Conservation (phyloP, 2,797 vertebrate genomes). For the Dromococcyx pavoninus region DNA sequence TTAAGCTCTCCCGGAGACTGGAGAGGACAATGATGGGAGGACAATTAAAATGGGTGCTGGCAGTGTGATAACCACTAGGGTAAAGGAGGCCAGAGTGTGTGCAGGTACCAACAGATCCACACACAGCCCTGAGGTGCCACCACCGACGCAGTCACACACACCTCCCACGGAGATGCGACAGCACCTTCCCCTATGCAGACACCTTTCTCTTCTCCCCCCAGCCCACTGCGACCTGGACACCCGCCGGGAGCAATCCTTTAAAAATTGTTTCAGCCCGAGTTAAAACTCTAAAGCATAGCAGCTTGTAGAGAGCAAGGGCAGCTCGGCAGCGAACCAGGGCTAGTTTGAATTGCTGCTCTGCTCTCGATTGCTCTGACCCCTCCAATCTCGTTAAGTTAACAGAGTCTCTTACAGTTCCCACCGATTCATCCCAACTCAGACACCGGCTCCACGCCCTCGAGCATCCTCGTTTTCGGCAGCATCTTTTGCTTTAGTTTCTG, state of each 20-base stretch:
- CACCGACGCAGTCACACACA: not conserved
- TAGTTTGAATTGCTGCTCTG: fast-evolving
- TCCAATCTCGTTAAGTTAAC: not conserved
- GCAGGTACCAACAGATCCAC: fast-evolving
- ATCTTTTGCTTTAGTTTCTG: not conserved
- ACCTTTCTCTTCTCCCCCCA: not conserved
- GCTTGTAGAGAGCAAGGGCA: not conserved
- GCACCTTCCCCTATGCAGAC: fast-evolving
- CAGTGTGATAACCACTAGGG: not conserved
- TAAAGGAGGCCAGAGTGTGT: fast-evolving
- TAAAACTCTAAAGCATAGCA: not conserved
- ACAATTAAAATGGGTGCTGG: fast-evolving
- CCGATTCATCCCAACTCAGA: not conserved
- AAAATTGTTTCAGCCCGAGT: not conserved
- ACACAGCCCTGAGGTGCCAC: not conserved
- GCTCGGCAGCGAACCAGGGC: fast-evolving
- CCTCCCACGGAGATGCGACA: fast-evolving
- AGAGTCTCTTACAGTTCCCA: not conserved
- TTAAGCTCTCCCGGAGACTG: not conserved
- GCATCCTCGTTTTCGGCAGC: not conserved
- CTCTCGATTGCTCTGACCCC: not conserved
- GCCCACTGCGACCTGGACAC: fast-evolving
- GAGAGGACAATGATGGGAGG: not conserved
- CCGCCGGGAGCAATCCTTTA: fast-evolving
- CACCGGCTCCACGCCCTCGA: not conserved